Evolutionary conservation across 2,113 vertebrate genomes (phyloP), one percentile per base, ranked within the genome.

Genomic region (Amphiprion ocellaris): DNA sequence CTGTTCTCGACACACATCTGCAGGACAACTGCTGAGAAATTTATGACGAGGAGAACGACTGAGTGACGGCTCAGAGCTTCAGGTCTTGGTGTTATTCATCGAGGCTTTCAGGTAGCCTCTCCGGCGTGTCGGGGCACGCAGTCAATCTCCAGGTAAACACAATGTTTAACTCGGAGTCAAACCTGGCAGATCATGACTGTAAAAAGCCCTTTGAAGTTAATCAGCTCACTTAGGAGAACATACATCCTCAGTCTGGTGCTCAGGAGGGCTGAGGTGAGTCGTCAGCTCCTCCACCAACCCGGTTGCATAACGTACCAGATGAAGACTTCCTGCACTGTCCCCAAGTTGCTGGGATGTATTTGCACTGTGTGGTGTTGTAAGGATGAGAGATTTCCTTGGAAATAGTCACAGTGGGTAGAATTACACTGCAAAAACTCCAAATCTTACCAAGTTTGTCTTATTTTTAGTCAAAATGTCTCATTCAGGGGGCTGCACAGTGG

Each of bases 201-300:
- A 49, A 77, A 70, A 70, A 33, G 37, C 0, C 61, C 64, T 86
- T 86, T 84, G 80, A 90, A 81, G 85, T 72, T 47, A 83, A 84
- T 90, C 55, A 46, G 77, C 69, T 73, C 71, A 58, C 59, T 87
- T 83, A 62, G 33, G 39, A 61, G 58, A 69, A 69, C 63, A 61
- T 58, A 62, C 54, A 80, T 59, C 77, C 44, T 66, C 49, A 54
- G 67, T 12, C 6, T n/a, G 23, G 77, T 59, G 83, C 75, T 58
- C 56, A 26, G 53, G 44, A 55, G 58, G 24, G 65, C 59, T 26
- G 65, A 50, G 61, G 12, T 64, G 55, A 78, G 55, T 89, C 86
- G 75, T 63, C 72, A 69, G 62, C 54, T 41, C 53, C 44, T 33
- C 28, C 4, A 21, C 49, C 33, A 83, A 50, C 61, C n/a, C 17